Percentiles rank a stretch among this genome's conserved stretches.
Evolutionary conservation across 35 echinoderm and acorn worm species (phyloP).

Genomic region (Amphiura filiformis): DNA sequence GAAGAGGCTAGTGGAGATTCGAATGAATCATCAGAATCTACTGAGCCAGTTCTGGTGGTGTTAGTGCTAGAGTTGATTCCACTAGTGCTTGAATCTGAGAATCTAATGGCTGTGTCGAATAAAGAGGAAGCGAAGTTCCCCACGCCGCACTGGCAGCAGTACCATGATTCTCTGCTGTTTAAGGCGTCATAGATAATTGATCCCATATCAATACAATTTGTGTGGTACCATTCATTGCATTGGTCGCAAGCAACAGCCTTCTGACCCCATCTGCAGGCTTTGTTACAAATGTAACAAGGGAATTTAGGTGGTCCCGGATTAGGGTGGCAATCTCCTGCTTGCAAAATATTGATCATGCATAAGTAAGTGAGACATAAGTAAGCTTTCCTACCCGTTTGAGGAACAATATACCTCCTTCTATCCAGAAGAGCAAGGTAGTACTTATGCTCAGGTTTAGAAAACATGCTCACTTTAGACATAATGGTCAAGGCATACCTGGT

Average conservation of each 20-base stretch:
- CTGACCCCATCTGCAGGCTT: not conserved
- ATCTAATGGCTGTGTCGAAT: not conserved
- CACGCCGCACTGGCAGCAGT: not conserved
- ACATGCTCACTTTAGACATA: too few species aligned
- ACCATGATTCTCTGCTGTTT: not conserved
- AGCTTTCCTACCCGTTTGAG: too few species aligned
- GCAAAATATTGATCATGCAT: too few species aligned
- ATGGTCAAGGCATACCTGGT: too few species aligned
- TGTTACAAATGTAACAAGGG: not conserved
- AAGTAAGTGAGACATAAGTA: too few species aligned
- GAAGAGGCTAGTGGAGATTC: not conserved
- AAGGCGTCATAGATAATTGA: not conserved
- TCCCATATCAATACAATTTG: not conserved
- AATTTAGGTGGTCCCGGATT: not conserved
- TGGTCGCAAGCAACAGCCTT: not conserved
- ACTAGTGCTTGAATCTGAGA: not conserved
- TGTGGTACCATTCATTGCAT: not conserved
- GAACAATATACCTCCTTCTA: too few species aligned
- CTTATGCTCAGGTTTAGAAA: too few species aligned
- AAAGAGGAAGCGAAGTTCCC: not conserved
- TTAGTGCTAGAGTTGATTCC: too few species aligned
- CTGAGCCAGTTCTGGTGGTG: not conserved
- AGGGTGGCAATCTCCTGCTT: not conserved
- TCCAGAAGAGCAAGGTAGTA: too few species aligned
- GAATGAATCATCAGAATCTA: not conserved